A percentile compares a stretch with the other conserved stretches of the same genome.
Conservation (phyloP, 2,888 invertebrate species). For the Argyresthia goedartella region DNA sequence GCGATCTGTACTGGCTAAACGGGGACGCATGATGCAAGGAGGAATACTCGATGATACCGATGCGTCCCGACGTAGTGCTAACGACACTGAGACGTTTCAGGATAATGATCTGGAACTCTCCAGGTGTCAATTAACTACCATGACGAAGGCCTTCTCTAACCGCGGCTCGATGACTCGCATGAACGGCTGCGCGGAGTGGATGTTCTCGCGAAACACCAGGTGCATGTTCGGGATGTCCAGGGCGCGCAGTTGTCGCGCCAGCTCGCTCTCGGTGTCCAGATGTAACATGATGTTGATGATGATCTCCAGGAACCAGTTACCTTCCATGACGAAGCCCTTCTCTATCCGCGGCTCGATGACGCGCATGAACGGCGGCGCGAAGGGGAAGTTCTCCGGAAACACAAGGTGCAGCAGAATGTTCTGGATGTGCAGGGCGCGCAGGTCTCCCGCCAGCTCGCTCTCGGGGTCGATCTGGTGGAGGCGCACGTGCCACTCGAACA, state of each 20-base stretch:
- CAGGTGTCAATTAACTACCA: constrained; percentile 74
- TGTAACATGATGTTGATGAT: no score
- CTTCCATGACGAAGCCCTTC: constrained; percentile 92
- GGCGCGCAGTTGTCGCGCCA: constrained; percentile 86
- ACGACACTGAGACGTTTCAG: no score
- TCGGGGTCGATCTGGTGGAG: constrained; percentile 86
- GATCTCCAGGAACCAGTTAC: no score
- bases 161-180: constrained; percentile 84
- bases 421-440: constrained; percentile 80
- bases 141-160: constrained; percentile 88
- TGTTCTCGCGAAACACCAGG: constrained; percentile 88
- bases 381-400: constrained; percentile 91
- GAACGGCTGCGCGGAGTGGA: constrained; percentile 91
- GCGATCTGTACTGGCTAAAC: no score
- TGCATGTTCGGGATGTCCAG: constrained; percentile 82
- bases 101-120: no score
- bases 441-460: constrained; percentile 85
- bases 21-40: no score
- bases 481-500: constrained; percentile 90
- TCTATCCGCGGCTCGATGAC: constrained; percentile 85
- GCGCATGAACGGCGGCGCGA: constrained; percentile 88
- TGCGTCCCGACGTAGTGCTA: no score
- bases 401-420: constrained; percentile 83
- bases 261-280: neutral
- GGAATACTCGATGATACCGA: no score